A percentile compares a stretch with the other conserved stretches of the same genome.
These are phyloP conservation scores for Turritopsis rubra DNA, from an alignment of 30 jellyfish, hydroid and myxozoan species.

Conservation along the genomic window DNA sequence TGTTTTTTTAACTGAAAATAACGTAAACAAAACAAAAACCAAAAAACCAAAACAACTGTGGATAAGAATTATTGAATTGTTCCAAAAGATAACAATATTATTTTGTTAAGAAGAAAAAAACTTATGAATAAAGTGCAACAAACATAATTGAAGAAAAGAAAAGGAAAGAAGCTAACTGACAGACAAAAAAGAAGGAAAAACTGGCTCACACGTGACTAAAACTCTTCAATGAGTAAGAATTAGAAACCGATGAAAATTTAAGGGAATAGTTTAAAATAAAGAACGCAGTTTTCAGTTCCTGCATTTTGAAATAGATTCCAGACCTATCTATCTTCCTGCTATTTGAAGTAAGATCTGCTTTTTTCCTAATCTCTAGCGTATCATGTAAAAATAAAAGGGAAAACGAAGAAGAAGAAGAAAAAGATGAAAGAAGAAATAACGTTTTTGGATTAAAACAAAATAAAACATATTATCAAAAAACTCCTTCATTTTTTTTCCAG, in stretches of 20 bases:
- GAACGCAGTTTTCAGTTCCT: neutral
- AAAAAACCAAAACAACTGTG: neutral
- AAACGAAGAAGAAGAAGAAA: neutral
- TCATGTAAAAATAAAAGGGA: neutral
- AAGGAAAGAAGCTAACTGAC: neutral
- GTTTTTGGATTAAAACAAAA: neutral
- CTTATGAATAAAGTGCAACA: neutral
- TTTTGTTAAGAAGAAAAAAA: too few relatives aligned
- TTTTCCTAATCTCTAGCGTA: neutral
- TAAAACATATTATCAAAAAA: neutral
- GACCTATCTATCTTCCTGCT: neutral
- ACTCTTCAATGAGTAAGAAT: too few relatives aligned
- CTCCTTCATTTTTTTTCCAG: neutral
- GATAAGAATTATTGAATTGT: neutral
- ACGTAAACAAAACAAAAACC: neutral
- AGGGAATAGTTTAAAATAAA: too few relatives aligned
- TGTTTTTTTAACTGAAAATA: too few relatives aligned
- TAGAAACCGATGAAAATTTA: too few relatives aligned
- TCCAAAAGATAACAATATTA: too few relatives aligned
- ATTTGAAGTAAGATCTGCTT: neutral
- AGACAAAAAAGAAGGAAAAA: too few relatives aligned
- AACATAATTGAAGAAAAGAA: neutral
- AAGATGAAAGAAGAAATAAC: neutral
- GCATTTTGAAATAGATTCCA: neutral
- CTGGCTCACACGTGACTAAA: too few relatives aligned